A percentile compares a stretch with the other conserved stretches of the same genome.
These are phyloP conservation scores for Megamerina dolium DNA, from an alignment of 2,888 invertebrate species.

Conservation along the genomic window DNA sequence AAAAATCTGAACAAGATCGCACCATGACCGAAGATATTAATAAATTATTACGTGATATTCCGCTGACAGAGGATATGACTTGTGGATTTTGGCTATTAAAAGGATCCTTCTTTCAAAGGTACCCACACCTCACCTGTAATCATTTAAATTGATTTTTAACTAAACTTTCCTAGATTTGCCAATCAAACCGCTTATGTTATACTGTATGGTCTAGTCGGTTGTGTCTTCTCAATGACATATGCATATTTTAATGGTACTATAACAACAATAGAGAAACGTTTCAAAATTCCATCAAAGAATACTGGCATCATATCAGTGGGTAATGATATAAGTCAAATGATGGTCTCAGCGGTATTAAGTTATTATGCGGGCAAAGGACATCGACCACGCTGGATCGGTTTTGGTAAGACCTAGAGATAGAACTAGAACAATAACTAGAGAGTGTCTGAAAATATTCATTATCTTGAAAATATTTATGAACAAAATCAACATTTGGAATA, in stretches of 20 bases:
- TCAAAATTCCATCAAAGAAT: slow-evolving; percentile 65
- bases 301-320: slow-evolving; percentile 68
- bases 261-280: slow-evolving; percentile 67
- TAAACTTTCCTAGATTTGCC: slow-evolving; percentile 44
- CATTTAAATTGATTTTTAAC: too few species aligned
- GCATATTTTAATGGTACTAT: slow-evolving; percentile 70
- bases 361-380: slow-evolving; percentile 68
- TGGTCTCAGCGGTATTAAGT: slow-evolving; percentile 60
- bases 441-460: background rate
- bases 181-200: slow-evolving; percentile 52
- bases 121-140: too few species aligned
- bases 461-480: background rate
- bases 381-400: slow-evolving; percentile 67
- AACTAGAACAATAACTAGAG: too few species aligned
- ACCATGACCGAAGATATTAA: slow-evolving; percentile 48
- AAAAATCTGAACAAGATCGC: slow-evolving; percentile 37
- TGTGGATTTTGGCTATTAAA: slow-evolving; percentile 61
- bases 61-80: slow-evolving; percentile 57
- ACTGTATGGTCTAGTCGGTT: slow-evolving; percentile 62
- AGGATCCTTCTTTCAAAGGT: slow-evolving; percentile 56
- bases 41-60: slow-evolving; percentile 51
- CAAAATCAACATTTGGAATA: too few species aligned
- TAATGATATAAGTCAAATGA: slow-evolving; percentile 66
- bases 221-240: slow-evolving; percentile 63
- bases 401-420: slow-evolving; percentile 39